Conservation (phyloP, 2,888 invertebrate genomes). For the Dicycla oo region DNA sequence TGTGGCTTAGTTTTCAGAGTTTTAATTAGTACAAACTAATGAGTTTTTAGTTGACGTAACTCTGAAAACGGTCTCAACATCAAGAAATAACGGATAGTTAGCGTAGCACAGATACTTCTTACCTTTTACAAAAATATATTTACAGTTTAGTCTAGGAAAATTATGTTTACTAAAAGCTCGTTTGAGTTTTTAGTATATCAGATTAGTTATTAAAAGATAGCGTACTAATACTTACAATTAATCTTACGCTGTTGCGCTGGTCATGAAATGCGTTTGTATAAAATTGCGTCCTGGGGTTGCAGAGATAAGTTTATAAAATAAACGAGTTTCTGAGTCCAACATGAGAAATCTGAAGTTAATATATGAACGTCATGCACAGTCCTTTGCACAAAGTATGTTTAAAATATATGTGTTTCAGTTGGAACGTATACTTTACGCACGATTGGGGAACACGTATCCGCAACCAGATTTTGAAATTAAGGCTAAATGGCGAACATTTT, state of each 20-base stretch:
- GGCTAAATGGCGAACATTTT: not conserved
- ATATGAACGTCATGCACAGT: not conserved
- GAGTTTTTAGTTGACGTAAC: not conserved
- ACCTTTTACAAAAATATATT: not conserved
- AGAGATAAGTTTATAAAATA: not conserved
- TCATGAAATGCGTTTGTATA: not conserved
- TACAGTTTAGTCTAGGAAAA: not conserved
- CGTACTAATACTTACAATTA: not conserved
- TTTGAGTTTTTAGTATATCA: not conserved
- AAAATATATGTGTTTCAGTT: not conserved
- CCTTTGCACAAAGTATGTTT: not conserved
- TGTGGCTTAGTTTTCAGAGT: not conserved
- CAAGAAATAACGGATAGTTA: not conserved
- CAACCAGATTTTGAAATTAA: not conserved
- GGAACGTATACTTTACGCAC: not conserved
- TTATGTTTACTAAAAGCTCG: not conserved
- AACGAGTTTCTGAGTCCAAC: not conserved
- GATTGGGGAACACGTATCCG: no score
- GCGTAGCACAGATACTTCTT: not conserved
- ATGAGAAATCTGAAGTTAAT: no score
- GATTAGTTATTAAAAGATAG: not conserved
- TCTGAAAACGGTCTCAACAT: not conserved
- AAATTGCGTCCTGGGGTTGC: not conserved
- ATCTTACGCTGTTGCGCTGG: not conserved
- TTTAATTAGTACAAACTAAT: not conserved